Evolutionary conservation across 2,888 invertebrate genomes (phyloP).

Genomic region (Hemistola chrysoprasaria): DNA sequence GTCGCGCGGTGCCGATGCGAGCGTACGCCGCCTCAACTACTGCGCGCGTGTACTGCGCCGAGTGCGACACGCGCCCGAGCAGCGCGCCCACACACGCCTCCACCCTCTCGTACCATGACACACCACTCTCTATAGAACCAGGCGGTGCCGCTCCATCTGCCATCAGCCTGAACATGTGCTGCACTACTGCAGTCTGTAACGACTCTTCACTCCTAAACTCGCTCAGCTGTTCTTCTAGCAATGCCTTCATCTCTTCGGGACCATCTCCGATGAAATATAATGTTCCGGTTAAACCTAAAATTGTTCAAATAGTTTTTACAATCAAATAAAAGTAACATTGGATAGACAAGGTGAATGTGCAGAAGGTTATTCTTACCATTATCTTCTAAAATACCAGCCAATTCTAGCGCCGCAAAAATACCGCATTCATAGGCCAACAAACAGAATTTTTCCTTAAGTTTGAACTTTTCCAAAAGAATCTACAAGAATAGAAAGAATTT

Average conservation of each 20-base stretch:
- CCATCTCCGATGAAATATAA: constrained; percentile 52
- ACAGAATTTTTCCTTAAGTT: constrained; percentile 40
- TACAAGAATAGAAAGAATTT: background rate
- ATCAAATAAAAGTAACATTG: no score
- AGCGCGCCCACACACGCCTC: constrained; percentile 42
- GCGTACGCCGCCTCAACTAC: constrained; percentile 45
- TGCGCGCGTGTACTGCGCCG: constrained; percentile 50
- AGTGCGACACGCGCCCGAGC: constrained; percentile 45
- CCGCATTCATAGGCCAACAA: constrained; percentile 57
- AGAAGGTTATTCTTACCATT: constrained; percentile 47
- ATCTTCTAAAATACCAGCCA: constrained; percentile 51
- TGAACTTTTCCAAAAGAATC: constrained; percentile 30
- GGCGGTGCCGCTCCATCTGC: constrained; percentile 14
- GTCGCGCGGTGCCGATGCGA: constrained; percentile 32
- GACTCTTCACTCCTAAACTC: constrained; percentile 36
- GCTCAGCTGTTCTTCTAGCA: constrained; percentile 38
- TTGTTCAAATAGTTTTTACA: no score
- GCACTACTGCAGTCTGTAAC: constrained; percentile 45
- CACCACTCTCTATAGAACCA: constrained; percentile 24
- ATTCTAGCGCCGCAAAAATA: constrained; percentile 47
- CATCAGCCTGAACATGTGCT: constrained; percentile 52
- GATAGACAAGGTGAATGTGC: no score
- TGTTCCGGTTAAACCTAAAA: constrained; percentile 48
- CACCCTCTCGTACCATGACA: constrained; percentile 38
- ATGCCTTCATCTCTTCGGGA: constrained; percentile 42